These are phyloP conservation scores for Sitodiplosis mosellana DNA, from an alignment of 1,140 invertebrate genomes.

Conservation along the genomic window DNA sequence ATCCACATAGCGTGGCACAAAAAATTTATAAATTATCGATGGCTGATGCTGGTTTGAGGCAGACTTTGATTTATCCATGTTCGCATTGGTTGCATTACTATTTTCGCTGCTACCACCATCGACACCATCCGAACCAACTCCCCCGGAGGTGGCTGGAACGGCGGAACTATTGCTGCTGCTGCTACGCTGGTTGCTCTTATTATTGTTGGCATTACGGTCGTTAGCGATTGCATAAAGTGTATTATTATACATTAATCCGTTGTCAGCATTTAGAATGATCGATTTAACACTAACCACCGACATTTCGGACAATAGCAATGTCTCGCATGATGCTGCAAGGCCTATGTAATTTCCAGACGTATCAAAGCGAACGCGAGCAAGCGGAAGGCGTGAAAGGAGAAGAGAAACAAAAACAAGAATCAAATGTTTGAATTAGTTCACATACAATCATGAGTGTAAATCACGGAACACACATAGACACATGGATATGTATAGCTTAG, in stretches of 20 bases:
- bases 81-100: conserved; percentile 6
- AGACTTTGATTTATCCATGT: not conserved
- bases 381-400: not conserved
- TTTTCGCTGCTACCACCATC: conserved; percentile 5
- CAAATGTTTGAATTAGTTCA: not conserved
- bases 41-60: conserved; percentile 1
- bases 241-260: conserved; percentile 13
- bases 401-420: not conserved
- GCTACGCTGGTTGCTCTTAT: conserved; percentile 3
- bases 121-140: no score
- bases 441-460: not conserved
- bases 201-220: not conserved
- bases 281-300: conserved; percentile 16
- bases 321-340: conserved; percentile 29
- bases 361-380: no score
- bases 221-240: conserved; percentile 10
- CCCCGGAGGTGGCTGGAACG: no score
- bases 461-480: not conserved
- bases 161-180: not conserved
- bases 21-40: conserved; percentile 23
- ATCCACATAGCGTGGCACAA: conserved; percentile 20
- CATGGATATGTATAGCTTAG: not conserved
- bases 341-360: conserved; percentile 19
- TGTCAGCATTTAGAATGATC: conserved; percentile 12
- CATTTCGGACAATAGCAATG: conserved; percentile 18